Evolutionary conservation across 2,888 invertebrate species (phyloP), one percentile per base, ranked within the genome.

Genomic region (Drosophila aldrichi): DNA sequence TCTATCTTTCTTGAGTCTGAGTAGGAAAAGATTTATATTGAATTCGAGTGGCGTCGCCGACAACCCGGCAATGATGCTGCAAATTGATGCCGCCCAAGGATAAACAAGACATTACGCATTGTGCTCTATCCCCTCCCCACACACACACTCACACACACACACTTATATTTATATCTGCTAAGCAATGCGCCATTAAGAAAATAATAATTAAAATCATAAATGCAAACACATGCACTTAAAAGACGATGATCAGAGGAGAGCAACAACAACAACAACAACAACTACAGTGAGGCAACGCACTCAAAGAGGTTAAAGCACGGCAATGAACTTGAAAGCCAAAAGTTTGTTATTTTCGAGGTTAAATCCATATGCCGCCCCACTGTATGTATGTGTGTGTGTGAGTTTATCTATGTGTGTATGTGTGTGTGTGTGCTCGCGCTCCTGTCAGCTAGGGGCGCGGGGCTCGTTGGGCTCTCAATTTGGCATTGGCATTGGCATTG

Each of bases 281-380:
- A 16, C 32, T 40, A 29, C 20, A 56, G 63, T 58, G 58, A 77
- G 82, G 77, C 87, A 84, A 78, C 82, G 87, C 71, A 81, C 82
- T 72, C 66, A 34, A 52, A 44, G 70, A 85, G 86, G 83, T 85
- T 85, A 74, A 85, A 60, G 82, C 74, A 78, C 81, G 83, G 68
- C 84, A 88, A 77, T 84, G 84, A 84, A 84, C 84, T 84, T 84
- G 83, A 79, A 74, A 67, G 69, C 65, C 58, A 62, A 83, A 87
- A 71, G 72, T 83, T 79, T 75, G 56, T 74, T 49, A 6, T 71
- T 82, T 85, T 66, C 88, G 88, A 88, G 82, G 83, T 74, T 75
- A 69, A 74, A 77, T 32, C 32, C 32, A 32, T 63, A n/a, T 77
- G 64, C 70, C 65, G 49, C 57, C 60, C 57, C 52, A 46, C 29